Conservation (phyloP, 2,888 invertebrate genomes). For the Drosophila affinis region DNA sequence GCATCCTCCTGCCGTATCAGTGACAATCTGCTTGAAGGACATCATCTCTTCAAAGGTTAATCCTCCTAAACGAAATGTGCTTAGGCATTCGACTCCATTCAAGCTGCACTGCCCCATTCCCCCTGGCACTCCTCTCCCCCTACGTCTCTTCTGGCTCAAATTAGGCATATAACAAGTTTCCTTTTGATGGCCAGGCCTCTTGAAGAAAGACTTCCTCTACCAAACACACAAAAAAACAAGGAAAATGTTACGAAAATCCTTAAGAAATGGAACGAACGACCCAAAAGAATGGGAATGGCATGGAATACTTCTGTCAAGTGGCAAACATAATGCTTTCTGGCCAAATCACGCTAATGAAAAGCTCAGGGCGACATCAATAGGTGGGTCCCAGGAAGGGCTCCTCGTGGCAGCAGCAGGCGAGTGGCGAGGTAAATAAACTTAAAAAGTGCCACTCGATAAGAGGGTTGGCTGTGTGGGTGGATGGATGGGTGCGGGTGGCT, state of each 20-base stretch:
- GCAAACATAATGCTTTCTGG: slow-evolving; percentile 62
- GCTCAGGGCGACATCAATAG: slow-evolving; percentile 52
- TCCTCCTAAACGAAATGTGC: slow-evolving; percentile 26
- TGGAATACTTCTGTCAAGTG: slow-evolving; percentile 38
- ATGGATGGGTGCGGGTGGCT: not conserved
- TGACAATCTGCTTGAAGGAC: slow-evolving; percentile 29
- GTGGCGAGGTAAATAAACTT: slow-evolving; percentile 76
- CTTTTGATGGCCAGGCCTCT: slow-evolving; percentile 16
- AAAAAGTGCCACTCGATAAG: slow-evolving; percentile 65
- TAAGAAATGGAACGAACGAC: slow-evolving; percentile 4
- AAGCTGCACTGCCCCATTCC: not conserved
- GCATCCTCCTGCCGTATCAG: not conserved
- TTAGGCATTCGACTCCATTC: slow-evolving; percentile 26
- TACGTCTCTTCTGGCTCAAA: slow-evolving; percentile 38
- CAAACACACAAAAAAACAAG: not conserved
- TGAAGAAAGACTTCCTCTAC: not conserved
- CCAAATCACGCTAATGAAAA: slow-evolving; percentile 78
- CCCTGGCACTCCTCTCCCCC: not conserved
- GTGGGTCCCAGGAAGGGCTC: slow-evolving; percentile 53
- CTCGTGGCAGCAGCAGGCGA: slow-evolving; percentile 57
- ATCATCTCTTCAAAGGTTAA: slow-evolving; percentile 15
- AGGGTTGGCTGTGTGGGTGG: slow-evolving; percentile 9
- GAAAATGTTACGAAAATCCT: not conserved
- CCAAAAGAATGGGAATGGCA: slow-evolving; percentile 6
- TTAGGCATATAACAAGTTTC: slow-evolving; percentile 55